Evolutionary conservation across 92 coral and sea anemone species (phyloP).

Genomic region (Ricordea florida): DNA sequence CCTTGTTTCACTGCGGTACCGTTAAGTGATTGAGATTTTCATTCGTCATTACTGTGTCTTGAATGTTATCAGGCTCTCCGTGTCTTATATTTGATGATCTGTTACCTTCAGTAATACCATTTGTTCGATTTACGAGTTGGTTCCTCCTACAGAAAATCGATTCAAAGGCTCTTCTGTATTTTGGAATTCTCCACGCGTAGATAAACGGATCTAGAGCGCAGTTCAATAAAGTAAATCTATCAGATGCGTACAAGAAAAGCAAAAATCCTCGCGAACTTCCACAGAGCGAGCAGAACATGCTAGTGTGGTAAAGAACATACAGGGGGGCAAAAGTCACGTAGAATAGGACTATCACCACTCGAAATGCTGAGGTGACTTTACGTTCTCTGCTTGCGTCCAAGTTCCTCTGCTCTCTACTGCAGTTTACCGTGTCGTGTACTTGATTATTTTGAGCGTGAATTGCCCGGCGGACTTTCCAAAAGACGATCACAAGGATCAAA

Average conservation of each 20-base stretch:
- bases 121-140: too few species aligned
- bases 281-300: background rate
- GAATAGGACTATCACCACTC: background rate
- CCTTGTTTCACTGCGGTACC: too few species aligned
- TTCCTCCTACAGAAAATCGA: background rate
- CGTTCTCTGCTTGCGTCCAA: too few species aligned
- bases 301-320: background rate
- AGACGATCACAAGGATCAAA: background rate
- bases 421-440: background rate
- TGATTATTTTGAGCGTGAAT: background rate
- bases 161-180: background rate
- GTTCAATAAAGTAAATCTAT: background rate
- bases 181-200: slow-evolving; percentile 24
- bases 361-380: background rate
- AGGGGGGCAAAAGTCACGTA: slow-evolving; percentile 6
- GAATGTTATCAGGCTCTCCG: too few species aligned
- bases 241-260: background rate
- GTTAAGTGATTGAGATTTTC: too few species aligned
- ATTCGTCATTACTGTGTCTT: too few species aligned
- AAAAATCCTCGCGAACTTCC: background rate
- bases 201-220: slow-evolving; percentile 3
- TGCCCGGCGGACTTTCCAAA: background rate
- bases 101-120: too few species aligned
- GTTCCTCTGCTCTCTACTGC: background rate
- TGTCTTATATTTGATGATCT: too few species aligned